phyloP scores from a whole-genome alignment of 2,888 invertebrate genomes.

The Himalopsyche kuldschensis region DNA sequence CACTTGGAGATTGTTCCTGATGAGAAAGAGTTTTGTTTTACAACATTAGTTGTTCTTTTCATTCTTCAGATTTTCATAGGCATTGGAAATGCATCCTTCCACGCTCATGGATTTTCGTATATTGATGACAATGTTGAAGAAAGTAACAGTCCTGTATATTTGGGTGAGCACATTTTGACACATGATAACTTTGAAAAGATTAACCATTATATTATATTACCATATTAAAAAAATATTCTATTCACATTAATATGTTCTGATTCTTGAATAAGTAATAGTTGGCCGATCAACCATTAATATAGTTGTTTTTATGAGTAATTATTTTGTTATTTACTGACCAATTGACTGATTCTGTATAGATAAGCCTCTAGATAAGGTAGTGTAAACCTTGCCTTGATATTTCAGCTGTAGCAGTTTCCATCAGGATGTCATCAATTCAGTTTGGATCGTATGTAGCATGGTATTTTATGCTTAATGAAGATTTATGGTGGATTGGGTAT shows the following conservation, averaged over 20 bases:
- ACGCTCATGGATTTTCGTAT: constrained; percentile 61
- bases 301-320: too few relatives aligned
- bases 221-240: too few relatives aligned
- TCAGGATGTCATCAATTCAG: constrained; percentile 47
- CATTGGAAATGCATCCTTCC: constrained; percentile 55
- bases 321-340: too few relatives aligned
- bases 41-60: constrained; percentile 52
- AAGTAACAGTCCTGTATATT: constrained; percentile 53
- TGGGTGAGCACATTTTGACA: constrained; percentile 44
- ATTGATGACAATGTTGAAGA: constrained; percentile 63
- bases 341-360: too few relatives aligned
- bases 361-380: background rate
- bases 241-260: too few relatives aligned
- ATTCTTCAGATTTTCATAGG: constrained; percentile 54
- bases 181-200: too few relatives aligned
- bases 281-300: too few relatives aligned
- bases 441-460: constrained; percentile 48
- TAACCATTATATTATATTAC: too few relatives aligned
- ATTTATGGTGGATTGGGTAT: constrained; percentile 57
- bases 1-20: constrained; percentile 33
- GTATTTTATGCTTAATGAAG: constrained; percentile 43
- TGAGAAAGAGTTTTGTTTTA: constrained; percentile 20
- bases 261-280: too few relatives aligned
- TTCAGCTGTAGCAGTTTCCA: constrained; percentile 43
- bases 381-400: background rate